Base-by-base conservation (phyloP, 2,888 invertebrate species). In the Octonoba sinensis region DNA sequence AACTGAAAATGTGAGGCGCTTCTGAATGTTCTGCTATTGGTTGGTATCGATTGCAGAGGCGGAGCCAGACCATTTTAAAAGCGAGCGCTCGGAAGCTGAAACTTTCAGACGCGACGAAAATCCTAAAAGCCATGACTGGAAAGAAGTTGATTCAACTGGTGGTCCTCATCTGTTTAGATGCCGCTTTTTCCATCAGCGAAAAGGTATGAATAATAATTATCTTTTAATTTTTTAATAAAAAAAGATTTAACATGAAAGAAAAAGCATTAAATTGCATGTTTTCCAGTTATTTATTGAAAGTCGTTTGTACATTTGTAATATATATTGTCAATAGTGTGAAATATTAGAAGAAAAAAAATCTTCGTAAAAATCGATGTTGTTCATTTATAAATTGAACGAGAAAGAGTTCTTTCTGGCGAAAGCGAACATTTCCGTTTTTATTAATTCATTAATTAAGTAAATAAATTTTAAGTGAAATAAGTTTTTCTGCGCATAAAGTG, bases 51-150 rank as follows among this genome's bases (percentile, higher is more conserved):
- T 78, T 66, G 13, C 22, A 24, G 51, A 44, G 78, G 78, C 71
- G 71, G 78, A 72, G 72, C 51, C 56, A 47, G 60, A n/a, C 51
- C 22, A 66, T 59, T 78, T 72, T 66, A 72, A 78, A 78, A 59
- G 59, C 36, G 65, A 66, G 64, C 46, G 51, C 46, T 65, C 54
- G 22, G n/a, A 49, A n/a, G 60, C 22, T 49, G 36, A 72, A 78
- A 78, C 56, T 78, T 78, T 72, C 72, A 51, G 56, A 64, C 49
- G 47, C 20, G 44, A 66, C 66, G 15, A 71, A 27, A 27, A 27
- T 27, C 27, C 27, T 27, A 47, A 57, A 22, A 65, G 65, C 65
- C 60, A 78, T 78, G 78, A 65, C 71, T 12, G 44, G 46, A 49
- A 66, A 65, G 66, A n/a, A 59, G 13, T 20, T 59, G 56, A 51